These are phyloP conservation scores for Aldabrachelys gigantea DNA, from an alignment of 2,113 vertebrate species.

Conservation along the genomic window DNA sequence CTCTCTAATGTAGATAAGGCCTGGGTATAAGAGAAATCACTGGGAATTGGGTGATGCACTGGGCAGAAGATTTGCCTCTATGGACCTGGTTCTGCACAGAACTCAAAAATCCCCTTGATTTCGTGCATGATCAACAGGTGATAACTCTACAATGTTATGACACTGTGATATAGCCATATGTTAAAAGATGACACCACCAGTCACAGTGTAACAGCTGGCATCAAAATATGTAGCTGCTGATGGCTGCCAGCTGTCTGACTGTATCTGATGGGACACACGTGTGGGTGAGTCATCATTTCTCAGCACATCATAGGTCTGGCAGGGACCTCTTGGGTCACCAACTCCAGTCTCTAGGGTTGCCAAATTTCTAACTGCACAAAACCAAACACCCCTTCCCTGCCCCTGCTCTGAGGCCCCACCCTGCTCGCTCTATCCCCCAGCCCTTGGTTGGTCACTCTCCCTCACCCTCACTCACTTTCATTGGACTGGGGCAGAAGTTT, in stretches of 20 bases:
- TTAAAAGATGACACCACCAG: neutral
- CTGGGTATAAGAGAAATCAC: neutral
- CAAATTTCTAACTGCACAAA: too few species aligned
- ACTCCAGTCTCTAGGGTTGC: neutral
- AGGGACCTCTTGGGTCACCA: neutral
- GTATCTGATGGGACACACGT: neutral
- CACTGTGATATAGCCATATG: neutral
- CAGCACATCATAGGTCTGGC: neutral
- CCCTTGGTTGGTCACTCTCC: too few species aligned
- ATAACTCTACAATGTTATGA: neutral
- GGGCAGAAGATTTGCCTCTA: neutral
- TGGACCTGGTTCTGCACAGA: neutral
- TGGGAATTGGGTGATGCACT: neutral
- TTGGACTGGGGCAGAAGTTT: too few species aligned
- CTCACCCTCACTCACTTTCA: too few species aligned
- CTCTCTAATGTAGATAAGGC: neutral
- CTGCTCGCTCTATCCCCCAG: too few species aligned
- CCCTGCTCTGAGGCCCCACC: too few species aligned
- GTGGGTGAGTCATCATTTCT: neutral
- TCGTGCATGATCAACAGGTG: neutral
- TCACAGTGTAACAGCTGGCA: neutral
- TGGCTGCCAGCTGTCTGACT: neutral
- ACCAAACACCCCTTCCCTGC: too few species aligned
- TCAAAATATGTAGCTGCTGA: neutral
- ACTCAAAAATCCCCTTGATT: neutral